Evolutionary conservation across 1,140 invertebrate species (phyloP), one percentile per base, ranked within the genome.

Genomic region (Vanessa tameamea): DNA sequence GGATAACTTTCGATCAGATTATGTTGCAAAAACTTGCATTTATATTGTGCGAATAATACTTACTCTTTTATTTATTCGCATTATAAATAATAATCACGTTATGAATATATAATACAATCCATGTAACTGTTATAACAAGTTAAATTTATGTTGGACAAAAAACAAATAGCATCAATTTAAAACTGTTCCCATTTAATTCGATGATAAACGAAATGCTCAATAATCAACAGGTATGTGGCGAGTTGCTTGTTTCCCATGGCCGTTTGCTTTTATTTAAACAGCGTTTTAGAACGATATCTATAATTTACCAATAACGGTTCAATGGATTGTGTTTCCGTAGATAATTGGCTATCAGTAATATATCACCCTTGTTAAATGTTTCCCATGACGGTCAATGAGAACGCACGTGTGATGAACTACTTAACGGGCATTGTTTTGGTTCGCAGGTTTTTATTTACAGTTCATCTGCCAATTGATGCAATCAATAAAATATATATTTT

Each of bases 311-410:
- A 82, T 87, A 86, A 74, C 64, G 76, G 73, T 72, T 78, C 71
- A 78, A 81, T 84, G 72, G 72, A 81, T 84, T 71, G 72, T 72
- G 67, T 71, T 48, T 69, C 61, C 76, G 79, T 76, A 86, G 81
- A 86, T 89, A 91, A 89, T 89, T 87, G 84, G 78, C 78, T 85
- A 86, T 87, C 83, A 63, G 70, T 71, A 61, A 77, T 83, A 83
- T 86, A 87, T 86, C 85, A 82, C 87, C 87, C 87, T 87, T 78
- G 87, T 87, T 91, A 89, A 90, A 86, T 75, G 85, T 67, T 89
- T 89, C 86, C 87, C 88, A 88, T 85, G 81, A 70, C 73, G 73
- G 67, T 78, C 77, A 78, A 69, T 71, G 75, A 73, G 74, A 76
- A 79, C 78, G 57, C 68, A 82, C 82, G 80, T 83, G 82, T 57